phyloP scores from a whole-genome alignment of 2,797 vertebrate genomes.

The Enteromius paludinosus region DNA sequence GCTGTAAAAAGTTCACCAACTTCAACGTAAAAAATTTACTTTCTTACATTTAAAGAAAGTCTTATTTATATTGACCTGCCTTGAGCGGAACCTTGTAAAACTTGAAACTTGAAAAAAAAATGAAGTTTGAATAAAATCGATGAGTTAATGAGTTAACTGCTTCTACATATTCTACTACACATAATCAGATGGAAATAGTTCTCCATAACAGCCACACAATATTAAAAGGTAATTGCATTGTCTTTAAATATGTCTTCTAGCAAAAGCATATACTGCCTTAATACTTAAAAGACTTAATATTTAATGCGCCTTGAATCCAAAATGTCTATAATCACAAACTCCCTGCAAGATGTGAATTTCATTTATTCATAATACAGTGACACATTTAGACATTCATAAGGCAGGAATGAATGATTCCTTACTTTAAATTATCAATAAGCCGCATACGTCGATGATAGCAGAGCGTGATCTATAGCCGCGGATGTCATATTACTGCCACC shows the following conservation, averaged over 20 bases:
- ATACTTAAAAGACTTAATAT: not conserved
- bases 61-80: too few species aligned
- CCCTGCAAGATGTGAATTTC: not conserved
- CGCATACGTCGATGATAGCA: not conserved
- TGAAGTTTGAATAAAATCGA: too few species aligned
- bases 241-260: not conserved
- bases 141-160: not conserved
- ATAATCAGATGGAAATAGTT: not conserved
- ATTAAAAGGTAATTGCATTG: not conserved
- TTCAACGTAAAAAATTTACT: too few species aligned
- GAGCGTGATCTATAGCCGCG: not conserved
- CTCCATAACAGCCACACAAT: not conserved
- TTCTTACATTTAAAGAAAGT: too few species aligned
- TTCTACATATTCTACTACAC: not conserved
- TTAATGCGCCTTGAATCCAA: not conserved
- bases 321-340: not conserved
- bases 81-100: too few species aligned
- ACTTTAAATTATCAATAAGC: slow-evolving; percentile 26
- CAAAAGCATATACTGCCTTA: not conserved
- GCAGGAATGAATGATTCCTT: slow-evolving; percentile 4
- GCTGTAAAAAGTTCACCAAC: too few species aligned
- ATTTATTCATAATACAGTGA: slow-evolving; percentile 15
- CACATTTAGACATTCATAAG: not conserved
- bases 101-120: too few species aligned
- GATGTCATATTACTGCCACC: slow-evolving; percentile 28